These are phyloP conservation scores for Passerculus sandwichensis DNA, from an alignment of 2,797 vertebrate genomes.

Conservation along the genomic window DNA sequence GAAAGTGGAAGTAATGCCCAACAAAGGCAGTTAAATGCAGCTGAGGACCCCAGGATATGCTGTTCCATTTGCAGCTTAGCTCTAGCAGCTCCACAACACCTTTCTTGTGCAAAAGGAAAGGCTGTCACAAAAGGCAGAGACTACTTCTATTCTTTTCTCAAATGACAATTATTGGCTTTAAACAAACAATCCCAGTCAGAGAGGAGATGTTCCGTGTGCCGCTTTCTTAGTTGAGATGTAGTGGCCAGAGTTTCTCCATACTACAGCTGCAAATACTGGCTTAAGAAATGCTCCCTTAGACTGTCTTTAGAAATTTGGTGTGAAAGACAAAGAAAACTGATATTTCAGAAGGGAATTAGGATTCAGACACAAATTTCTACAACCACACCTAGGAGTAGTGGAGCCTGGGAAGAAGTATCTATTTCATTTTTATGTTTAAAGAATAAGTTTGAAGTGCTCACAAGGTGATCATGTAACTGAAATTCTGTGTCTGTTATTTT, in stretches of 20 bases:
- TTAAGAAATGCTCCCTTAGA: neutral
- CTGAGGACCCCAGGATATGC: neutral
- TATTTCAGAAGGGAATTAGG: neutral
- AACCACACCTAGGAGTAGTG: neutral
- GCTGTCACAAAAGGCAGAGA: neutral
- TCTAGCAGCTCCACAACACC: neutral
- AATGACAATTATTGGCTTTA: neutral
- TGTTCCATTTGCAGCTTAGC: neutral
- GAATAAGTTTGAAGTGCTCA: neutral
- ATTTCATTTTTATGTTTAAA: neutral
- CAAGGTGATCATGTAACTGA: neutral
- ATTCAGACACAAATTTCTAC: neutral
- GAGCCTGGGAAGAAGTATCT: neutral
- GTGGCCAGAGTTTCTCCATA: neutral
- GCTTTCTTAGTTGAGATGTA: fast-evolving
- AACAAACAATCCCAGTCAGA: neutral
- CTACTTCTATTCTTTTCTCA: neutral
- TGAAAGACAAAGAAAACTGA: neutral
- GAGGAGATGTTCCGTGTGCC: neutral
- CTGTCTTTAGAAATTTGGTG: neutral
- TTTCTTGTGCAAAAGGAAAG: neutral
- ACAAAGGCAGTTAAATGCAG: neutral
- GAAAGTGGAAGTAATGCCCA: neutral
- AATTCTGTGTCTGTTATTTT: neutral
- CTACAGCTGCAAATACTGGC: neutral